Base-by-base conservation (phyloP, 2,113 vertebrate genomes). In the Scomber scombrus region DNA sequence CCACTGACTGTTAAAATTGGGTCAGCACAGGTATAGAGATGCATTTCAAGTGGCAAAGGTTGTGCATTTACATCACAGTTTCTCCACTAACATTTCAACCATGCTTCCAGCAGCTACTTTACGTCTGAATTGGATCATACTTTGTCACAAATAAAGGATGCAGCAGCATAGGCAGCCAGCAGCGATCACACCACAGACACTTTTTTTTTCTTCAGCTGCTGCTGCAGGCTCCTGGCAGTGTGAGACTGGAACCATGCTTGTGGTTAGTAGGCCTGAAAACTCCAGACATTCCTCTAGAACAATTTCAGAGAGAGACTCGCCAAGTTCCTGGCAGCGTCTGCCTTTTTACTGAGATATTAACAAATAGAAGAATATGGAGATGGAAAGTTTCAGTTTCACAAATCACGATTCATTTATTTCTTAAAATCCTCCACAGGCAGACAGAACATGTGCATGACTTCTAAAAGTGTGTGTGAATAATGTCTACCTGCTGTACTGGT, bases 261-360 rank as follows among this genome's bases (percentile, higher is more conserved):
- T 21, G 84, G 82, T 87, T 73, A 62, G 55, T 65, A 34, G 68
- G 55, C 54, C 70, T 74, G 55, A 80, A 84, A 88, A 63, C 74
- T 75, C 56, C 70, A 84, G 83, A 85, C 86, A 88, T 85, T 93
- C 86, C 82, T 84, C 58, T 16, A 57, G 52, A 84, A 78, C 40
- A 78, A 73, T 81, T 82, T 40, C 54, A 76, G 29, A 63, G 47
- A 67, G 55, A 78, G 71, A 85, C 62, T 31, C 49, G 65, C 71
- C 74, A 80, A 79, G 78, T 73, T 80, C 23, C 72, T 77, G 58
- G 73, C 71, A 51, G 23, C 23, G 23, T 26, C 23, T 26, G 23
- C 23, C 23, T 26, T 26, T 26, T 19, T 2, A 11, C 51, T 45
- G 50, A 51, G 55, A 64, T 54, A 66, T 67, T 61, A 70, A 63